Percentiles rank a stretch among this genome's conserved stretches.
These are phyloP conservation scores for Alentia gelatinosa DNA, from an alignment of 2,888 invertebrate genomes.

Conservation along the genomic window DNA sequence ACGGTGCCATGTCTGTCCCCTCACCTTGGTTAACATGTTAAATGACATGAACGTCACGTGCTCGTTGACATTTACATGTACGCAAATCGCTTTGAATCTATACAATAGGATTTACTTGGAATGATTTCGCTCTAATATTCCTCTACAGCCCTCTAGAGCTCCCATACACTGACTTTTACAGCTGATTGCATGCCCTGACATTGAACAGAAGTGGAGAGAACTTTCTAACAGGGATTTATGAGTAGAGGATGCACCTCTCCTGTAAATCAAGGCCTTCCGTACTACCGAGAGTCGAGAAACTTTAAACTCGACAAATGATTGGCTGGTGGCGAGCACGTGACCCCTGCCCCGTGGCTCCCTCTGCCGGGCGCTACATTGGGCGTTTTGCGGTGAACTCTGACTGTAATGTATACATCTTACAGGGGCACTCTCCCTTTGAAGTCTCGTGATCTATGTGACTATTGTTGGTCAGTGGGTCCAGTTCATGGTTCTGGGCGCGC, in stretches of 20 bases:
- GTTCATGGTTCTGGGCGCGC: neutral
- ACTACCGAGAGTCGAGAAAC: neutral
- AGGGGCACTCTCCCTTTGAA: neutral
- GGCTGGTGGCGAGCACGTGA: slow-evolving; percentile 25
- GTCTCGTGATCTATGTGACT: slow-evolving; percentile 14
- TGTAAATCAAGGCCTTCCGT: neutral
- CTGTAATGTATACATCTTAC: slow-evolving; percentile 37
- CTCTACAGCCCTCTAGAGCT: no score
- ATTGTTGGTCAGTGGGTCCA: slow-evolving; percentile 35
- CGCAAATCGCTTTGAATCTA: no score
- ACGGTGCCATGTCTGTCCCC: no score
- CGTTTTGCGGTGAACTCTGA: neutral
- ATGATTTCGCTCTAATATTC: no score
- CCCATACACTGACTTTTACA: no score
- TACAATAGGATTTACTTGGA: no score
- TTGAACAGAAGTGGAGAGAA: no score
- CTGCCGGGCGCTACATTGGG: slow-evolving; percentile 13
- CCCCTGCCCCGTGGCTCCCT: neutral
- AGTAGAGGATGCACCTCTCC: neutral
- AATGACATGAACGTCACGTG: no score
- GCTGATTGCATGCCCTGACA: no score
- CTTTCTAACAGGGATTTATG: neutral
- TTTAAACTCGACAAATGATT: slow-evolving; percentile 30
- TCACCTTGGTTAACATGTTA: no score
- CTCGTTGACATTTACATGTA: no score